A percentile compares a stretch with the other conserved stretches of the same genome.
Conservation (phyloP, 2,797 vertebrate species). For the Lemur catta region DNA sequence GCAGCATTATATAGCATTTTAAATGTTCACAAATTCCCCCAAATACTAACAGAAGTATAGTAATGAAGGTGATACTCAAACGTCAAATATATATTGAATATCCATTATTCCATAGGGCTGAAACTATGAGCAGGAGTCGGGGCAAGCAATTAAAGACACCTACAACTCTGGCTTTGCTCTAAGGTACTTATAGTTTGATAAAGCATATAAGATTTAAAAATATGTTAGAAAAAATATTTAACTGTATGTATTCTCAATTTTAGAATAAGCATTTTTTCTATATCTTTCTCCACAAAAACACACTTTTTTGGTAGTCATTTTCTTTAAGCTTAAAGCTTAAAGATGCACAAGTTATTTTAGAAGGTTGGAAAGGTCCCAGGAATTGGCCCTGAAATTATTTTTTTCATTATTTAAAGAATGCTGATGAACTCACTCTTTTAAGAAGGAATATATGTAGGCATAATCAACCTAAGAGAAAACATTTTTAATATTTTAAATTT, state of each 20-base stretch:
- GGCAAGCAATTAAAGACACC: background rate
- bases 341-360: background rate
- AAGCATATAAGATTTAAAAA: background rate
- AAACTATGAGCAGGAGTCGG: background rate
- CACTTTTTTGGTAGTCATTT: background rate
- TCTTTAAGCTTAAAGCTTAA: background rate
- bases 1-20: background rate
- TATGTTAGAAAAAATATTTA: background rate
- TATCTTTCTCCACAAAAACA: conserved; percentile 2
- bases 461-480: background rate
- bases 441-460: background rate
- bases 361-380: background rate
- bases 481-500: background rate
- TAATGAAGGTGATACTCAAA: background rate
- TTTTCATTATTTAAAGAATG: conserved; percentile 1
- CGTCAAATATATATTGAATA: background rate
- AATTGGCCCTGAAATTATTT: background rate
- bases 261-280: background rate
- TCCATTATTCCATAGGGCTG: background rate
- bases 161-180: background rate
- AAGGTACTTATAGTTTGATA: background rate
- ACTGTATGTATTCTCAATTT: background rate
- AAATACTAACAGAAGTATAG: background rate
- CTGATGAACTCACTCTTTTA: background rate
- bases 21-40: background rate